Base-by-base conservation (phyloP, 1,140 invertebrate genomes). In the Phocides pigmalion region DNA sequence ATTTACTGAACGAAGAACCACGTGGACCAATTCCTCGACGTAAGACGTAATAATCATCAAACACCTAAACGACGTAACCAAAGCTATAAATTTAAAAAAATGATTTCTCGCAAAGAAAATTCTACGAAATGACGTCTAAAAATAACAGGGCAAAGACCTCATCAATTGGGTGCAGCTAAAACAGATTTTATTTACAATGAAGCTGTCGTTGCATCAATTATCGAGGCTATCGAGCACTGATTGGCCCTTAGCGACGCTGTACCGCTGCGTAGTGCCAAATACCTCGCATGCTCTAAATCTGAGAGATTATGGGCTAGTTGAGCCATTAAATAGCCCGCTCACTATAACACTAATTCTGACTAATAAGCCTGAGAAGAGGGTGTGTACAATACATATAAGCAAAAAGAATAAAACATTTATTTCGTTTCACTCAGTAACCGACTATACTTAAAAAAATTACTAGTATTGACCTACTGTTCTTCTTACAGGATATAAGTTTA, bases 121-220 rank as follows among this genome's bases (percentile, higher is more conserved):
- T 46, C 41, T 46, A 19, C 54, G 41, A 58, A 58, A 8, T 28
- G 8, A 6, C n/a, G 0, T 59, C 42, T 59, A 46, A 59, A 59
- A 42, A 47, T 46, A 59, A 19, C 4, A 44, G 42, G 56, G 19
- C 56, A 59, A 59, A 59, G 25, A 32, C 56, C 53, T 6, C 53
- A 28, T 58, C 15, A 44, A 14, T 44, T 19, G 0, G 22, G 4
- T 44, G 39, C 39, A 32, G 11, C 22, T 28, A n/a, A 25, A 58
- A 58, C 53, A 41, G 53, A 58, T 58, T 59, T 47, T 35, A 59
- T 59, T 47, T 47, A 59, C 56, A 59, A 59, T 59, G 42, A 59
- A 59, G 25, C 42, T 46, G 25, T 59, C 39, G 39, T 46, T 59
- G 25, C 56, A 15, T 35, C 28, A 59, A 59, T 59, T 58, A 58